Percentiles rank a stretch among this genome's conserved stretches.
These are phyloP conservation scores for Alloscopus bannaensis DNA, from an alignment of 2,888 invertebrate species.

Conservation along the genomic window DNA sequence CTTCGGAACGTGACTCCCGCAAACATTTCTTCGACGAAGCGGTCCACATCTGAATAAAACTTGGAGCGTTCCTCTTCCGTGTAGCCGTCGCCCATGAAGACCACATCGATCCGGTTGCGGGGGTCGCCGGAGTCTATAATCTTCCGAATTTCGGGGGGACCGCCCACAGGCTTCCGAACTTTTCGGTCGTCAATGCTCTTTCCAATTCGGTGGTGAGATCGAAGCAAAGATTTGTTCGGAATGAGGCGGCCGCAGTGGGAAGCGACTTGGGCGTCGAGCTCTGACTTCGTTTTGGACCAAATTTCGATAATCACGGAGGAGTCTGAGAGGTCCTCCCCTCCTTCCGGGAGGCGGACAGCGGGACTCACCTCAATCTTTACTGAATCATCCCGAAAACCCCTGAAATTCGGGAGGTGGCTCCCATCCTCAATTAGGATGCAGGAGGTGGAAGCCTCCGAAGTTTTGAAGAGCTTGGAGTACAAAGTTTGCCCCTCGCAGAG, in stretches of 20 bases:
- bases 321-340: background rate
- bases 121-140: slow-evolving; percentile 57
- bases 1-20: slow-evolving; percentile 60
- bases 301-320: slow-evolving; percentile 16
- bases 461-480: slow-evolving; percentile 32
- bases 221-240: background rate
- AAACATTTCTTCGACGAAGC: slow-evolving; percentile 63
- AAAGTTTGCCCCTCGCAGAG: slow-evolving; percentile 34
- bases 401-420: slow-evolving; percentile 28
- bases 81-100: slow-evolving; percentile 68
- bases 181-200: background rate
- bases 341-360: slow-evolving; percentile 35
- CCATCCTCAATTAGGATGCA: slow-evolving; percentile 19
- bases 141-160: slow-evolving; percentile 52
- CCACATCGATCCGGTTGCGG: slow-evolving; percentile 60
- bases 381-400: background rate
- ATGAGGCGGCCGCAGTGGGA: background rate
- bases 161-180: background rate
- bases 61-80: slow-evolving; percentile 33
- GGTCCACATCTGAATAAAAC: slow-evolving; percentile 52
- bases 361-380: slow-evolving; percentile 15
- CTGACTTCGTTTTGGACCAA: slow-evolving; percentile 12
- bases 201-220: background rate
- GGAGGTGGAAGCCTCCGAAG: background rate
- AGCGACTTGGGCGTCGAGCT: slow-evolving; percentile 4